These are phyloP conservation scores for Calosoma granatense DNA, from an alignment of 1,140 invertebrate genomes.

Conservation along the genomic window DNA sequence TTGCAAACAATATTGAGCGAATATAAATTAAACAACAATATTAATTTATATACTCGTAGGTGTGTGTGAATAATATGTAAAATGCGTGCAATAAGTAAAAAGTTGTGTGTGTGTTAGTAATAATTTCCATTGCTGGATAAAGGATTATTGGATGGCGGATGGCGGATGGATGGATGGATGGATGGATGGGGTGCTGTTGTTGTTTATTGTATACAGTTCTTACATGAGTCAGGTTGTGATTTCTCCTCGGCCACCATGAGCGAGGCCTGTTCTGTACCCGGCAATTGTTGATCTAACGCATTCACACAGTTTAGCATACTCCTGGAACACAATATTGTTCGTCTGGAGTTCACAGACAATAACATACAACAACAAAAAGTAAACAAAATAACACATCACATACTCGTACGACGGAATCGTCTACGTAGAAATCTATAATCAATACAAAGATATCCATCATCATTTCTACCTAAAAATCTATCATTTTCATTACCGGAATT, in stretches of 20 bases:
- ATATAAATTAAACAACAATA: neutral
- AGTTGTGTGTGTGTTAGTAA: neutral
- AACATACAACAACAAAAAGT: neutral
- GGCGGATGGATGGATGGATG: neutral
- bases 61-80: neutral
- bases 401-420: no score
- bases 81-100: neutral
- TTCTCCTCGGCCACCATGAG: slow-evolving; percentile 69
- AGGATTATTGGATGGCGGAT: no score
- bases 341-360: slow-evolving; percentile 19
- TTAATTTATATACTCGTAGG: neutral
- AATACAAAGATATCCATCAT: no score
- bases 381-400: no score
- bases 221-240: slow-evolving; percentile 70
- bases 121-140: neutral
- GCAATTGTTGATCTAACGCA: slow-evolving; percentile 65
- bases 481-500: no score
- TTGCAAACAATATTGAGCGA: neutral
- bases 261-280: slow-evolving; percentile 60
- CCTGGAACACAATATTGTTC: slow-evolving; percentile 47
- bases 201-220: slow-evolving; percentile 32
- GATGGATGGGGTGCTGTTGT: neutral
- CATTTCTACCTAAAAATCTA: no score
- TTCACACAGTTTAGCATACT: slow-evolving; percentile 81
- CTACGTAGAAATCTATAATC: no score